These are phyloP conservation scores for Todiramphus saurophagus DNA, from an alignment of 2,113 vertebrate species.

Conservation along the genomic window DNA sequence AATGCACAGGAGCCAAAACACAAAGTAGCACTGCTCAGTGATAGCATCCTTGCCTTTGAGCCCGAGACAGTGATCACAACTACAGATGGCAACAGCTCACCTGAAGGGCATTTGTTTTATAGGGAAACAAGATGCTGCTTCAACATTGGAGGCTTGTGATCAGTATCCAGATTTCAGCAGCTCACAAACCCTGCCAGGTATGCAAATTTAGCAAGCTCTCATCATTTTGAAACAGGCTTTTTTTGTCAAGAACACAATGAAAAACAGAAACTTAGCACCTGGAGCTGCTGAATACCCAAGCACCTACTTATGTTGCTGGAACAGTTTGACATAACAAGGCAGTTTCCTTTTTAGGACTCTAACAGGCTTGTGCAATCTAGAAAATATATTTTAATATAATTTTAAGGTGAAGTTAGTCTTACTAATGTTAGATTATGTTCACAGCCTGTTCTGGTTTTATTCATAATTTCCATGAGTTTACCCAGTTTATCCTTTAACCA, in stretches of 20 bases:
- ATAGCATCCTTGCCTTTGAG: background rate
- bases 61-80: background rate
- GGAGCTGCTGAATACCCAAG: background rate
- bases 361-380: background rate
- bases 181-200: background rate
- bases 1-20: fast-evolving
- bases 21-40: background rate
- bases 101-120: background rate
- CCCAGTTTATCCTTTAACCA: background rate
- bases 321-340: background rate
- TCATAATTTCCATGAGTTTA: background rate
- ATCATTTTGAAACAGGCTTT: background rate
- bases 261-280: background rate
- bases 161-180: background rate
- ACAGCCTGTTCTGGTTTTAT: background rate
- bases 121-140: background rate
- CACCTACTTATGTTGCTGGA: background rate
- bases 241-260: background rate
- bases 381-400: background rate
- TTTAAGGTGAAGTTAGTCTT: background rate
- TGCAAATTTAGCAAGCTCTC: background rate
- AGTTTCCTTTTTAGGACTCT: background rate
- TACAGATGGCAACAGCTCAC: background rate
- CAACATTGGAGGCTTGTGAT: background rate
- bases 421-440: background rate